These are phyloP conservation scores for Eupithecia subumbrata DNA, from an alignment of 2,888 invertebrate species.

Conservation along the genomic window DNA sequence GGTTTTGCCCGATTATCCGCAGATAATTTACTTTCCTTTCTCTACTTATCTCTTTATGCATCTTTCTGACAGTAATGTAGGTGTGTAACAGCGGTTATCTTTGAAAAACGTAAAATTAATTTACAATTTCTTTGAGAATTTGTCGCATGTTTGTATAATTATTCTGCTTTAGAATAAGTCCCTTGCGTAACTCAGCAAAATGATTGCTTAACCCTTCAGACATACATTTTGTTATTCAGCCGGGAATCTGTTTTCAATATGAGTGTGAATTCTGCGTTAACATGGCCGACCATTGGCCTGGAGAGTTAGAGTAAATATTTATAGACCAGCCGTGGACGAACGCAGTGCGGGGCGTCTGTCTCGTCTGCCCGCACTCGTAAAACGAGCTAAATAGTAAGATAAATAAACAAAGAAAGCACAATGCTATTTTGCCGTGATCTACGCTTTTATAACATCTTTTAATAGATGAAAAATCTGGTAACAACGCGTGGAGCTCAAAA, in stretches of 20 bases:
- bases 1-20: conserved; percentile 16
- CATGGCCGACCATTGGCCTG: conserved; percentile 79
- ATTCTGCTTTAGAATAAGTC: not conserved
- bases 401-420: conserved; percentile 34
- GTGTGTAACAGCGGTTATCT: not conserved
- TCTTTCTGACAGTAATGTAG: not conserved
- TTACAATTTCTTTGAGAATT: not conserved
- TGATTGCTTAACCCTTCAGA: not conserved
- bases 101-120: not conserved
- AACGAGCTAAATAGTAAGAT: conserved; percentile 35
- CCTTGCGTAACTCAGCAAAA: not conserved
- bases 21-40: conserved; percentile 12
- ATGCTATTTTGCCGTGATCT: conserved; percentile 19
- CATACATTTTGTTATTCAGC: not conserved
- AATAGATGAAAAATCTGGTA: conserved; percentile 1
- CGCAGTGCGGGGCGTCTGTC: conserved; percentile 38
- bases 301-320: conserved; percentile 83
- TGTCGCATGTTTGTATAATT: not conserved
- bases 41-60: not conserved
- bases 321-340: conserved; percentile 63
- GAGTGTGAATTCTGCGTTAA: conserved; percentile 58
- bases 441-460: conserved; percentile 8
- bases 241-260: conserved; percentile 19
- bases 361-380: conserved; percentile 36
- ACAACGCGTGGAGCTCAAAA: not conserved